These are phyloP conservation scores for Parauchenoglanis punctatus DNA, from an alignment of 2,797 vertebrate species.

Conservation along the genomic window DNA sequence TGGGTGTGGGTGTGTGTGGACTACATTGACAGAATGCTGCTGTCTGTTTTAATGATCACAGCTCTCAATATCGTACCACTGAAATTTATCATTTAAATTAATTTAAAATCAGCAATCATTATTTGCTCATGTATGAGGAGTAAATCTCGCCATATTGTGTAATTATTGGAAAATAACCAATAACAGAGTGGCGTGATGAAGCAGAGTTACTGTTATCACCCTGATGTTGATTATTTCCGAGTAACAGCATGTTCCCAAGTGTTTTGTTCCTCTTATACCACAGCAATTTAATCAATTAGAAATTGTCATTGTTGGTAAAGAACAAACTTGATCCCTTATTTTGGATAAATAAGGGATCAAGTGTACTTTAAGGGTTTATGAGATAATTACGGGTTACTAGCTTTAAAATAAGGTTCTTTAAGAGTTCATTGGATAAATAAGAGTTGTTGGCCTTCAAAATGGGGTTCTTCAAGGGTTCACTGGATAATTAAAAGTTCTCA, in stretches of 20 bases:
- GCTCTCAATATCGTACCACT: no score
- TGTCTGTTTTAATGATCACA: not conserved
- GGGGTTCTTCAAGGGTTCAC: not conserved
- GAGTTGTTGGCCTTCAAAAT: no score
- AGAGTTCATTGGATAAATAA: not conserved
- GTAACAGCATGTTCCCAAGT: not conserved
- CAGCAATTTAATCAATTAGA: not conserved
- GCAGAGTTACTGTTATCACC: not conserved
- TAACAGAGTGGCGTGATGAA: not conserved
- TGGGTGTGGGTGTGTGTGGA: slow-evolving; percentile 2
- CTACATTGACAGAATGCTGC: not conserved
- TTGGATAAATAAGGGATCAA: not conserved
- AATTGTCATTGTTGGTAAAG: not conserved
- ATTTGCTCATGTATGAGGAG: not conserved
- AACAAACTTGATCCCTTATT: not conserved
- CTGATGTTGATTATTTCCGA: not conserved
- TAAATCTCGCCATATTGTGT: not conserved
- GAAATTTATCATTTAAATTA: not conserved
- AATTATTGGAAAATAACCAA: not conserved
- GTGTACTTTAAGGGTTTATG: not conserved
- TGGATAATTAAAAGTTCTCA: not conserved
- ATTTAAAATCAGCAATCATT: no score
- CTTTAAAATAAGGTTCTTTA: not conserved
- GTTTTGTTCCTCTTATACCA: not conserved
- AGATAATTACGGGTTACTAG: not conserved